Percentiles rank a stretch among this genome's conserved stretches.
Evolutionary conservation across 2,797 vertebrate species (phyloP).

Genomic region (Otolemur crassicaudatus): DNA sequence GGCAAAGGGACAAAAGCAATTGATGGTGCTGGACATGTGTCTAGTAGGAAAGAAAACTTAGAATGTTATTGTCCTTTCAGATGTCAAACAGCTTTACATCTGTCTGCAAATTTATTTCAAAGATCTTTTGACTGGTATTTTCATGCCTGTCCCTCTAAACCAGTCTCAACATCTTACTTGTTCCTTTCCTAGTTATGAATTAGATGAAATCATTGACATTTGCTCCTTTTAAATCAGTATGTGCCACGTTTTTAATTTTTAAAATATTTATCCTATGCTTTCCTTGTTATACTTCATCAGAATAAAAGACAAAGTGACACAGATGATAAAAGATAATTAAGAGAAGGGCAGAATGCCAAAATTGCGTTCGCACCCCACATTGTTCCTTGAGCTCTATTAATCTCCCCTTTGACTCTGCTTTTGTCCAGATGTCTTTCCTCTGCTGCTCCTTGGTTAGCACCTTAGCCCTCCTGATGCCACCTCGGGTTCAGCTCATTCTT

Average conservation of each 20-base stretch:
- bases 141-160: not conserved
- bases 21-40: not conserved
- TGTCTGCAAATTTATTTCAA: not conserved
- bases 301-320: too few species aligned
- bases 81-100: not conserved
- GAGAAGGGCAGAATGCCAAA: not conserved
- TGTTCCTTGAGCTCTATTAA: not conserved
- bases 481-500: not conserved
- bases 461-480: not conserved
- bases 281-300: too few species aligned
- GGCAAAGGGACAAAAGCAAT: not conserved
- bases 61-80: not conserved
- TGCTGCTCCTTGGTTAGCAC: not conserved
- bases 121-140: not conserved
- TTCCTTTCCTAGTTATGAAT: not conserved
- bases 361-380: accelerated
- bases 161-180: not conserved
- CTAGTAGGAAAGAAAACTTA: not conserved
- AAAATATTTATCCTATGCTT: too few species aligned
- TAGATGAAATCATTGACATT: too few species aligned
- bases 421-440: not conserved
- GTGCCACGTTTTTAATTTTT: too few species aligned
- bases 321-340: not conserved
- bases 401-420: not conserved
- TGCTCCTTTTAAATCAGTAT: too few species aligned